Conservation (phyloP, 2,113 vertebrate genomes). For the Mormyrus iriodes region DNA sequence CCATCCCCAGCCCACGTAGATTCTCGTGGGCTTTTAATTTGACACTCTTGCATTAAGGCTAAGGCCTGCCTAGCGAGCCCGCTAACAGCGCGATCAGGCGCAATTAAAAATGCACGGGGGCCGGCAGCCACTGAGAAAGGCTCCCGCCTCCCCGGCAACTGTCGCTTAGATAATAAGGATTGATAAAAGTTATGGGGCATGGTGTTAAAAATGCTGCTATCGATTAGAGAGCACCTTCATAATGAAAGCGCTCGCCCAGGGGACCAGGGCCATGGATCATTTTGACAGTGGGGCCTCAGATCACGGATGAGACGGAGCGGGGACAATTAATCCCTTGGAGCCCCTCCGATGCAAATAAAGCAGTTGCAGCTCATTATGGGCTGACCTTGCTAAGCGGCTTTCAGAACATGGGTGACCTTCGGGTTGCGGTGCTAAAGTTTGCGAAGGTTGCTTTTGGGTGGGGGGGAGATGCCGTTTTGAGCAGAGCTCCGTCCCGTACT, state of each 20-base stretch:
- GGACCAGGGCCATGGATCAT: conserved; percentile 72
- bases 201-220: conserved; percentile 74
- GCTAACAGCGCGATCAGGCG: conserved; percentile 75
- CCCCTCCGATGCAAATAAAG: conserved; percentile 70
- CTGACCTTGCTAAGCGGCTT: conserved; percentile 78
- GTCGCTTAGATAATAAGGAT: conserved; percentile 79
- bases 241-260: conserved; percentile 67
- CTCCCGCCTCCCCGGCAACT: conserved; percentile 60
- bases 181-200: conserved; percentile 72
- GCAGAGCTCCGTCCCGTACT: neutral
- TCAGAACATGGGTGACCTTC: conserved; percentile 73
- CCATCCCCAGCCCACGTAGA: conserved; percentile 50
- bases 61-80: conserved; percentile 48
- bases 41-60: conserved; percentile 55
- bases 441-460: conserved; percentile 20
- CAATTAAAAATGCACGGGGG: conserved; percentile 82
- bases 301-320: conserved; percentile 66
- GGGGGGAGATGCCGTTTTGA: conserved; percentile 44
- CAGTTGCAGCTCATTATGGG: conserved; percentile 70
- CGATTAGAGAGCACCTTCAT: conserved; percentile 72
- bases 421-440: conserved; percentile 35
- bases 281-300: conserved; percentile 72
- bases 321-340: conserved; percentile 83
- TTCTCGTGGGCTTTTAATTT: conserved; percentile 63
- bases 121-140: conserved; percentile 52